Evolutionary conservation across 1,140 invertebrate genomes (phyloP).

Genomic region (Cataglyphis hispanica): DNA sequence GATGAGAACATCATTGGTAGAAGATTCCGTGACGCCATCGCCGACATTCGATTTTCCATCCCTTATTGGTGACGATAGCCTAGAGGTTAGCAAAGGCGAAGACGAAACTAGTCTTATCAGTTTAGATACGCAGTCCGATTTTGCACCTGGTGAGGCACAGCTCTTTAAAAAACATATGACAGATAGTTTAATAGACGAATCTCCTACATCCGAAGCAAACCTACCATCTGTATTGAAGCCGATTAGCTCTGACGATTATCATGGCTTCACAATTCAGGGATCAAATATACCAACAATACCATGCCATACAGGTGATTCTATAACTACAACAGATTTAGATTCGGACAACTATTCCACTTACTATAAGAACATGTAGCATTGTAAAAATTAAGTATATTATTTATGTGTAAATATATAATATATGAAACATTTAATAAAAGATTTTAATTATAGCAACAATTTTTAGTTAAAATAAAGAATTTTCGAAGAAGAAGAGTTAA

Average conservation of each 20-base stretch:
- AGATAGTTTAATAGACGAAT: constrained; percentile 85
- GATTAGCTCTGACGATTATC: constrained; percentile 86
- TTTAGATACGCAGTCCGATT: constrained; percentile 86
- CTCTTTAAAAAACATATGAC: constrained; percentile 70
- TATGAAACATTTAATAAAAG: constrained; percentile 9
- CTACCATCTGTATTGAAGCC: constrained; percentile 89
- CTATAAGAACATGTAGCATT: constrained; percentile 77
- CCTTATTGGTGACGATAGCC: constrained; percentile 81
- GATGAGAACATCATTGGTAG: constrained; percentile 77
- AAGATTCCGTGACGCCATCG: constrained; percentile 84
- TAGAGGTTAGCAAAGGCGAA: constrained; percentile 81
- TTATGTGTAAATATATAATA: constrained; percentile 12
- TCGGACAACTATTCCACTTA: constrained; percentile 76
- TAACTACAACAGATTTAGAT: constrained; percentile 77
- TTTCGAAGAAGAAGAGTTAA: no score
- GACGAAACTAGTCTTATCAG: constrained; percentile 86
- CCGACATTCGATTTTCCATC: constrained; percentile 85
- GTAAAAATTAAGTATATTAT: constrained; percentile 20
- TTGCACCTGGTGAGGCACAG: constrained; percentile 74
- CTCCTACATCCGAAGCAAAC: constrained; percentile 87
- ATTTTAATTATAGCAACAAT: not conserved
- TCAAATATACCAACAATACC: constrained; percentile 91
- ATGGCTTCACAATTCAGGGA: constrained; percentile 90
- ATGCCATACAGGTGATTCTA: constrained; percentile 89
- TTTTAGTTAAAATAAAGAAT: not conserved